These are phyloP conservation scores for Caenorhabditis briggsae DNA, from an alignment of 1,140 invertebrate species.

Conservation along the genomic window DNA sequence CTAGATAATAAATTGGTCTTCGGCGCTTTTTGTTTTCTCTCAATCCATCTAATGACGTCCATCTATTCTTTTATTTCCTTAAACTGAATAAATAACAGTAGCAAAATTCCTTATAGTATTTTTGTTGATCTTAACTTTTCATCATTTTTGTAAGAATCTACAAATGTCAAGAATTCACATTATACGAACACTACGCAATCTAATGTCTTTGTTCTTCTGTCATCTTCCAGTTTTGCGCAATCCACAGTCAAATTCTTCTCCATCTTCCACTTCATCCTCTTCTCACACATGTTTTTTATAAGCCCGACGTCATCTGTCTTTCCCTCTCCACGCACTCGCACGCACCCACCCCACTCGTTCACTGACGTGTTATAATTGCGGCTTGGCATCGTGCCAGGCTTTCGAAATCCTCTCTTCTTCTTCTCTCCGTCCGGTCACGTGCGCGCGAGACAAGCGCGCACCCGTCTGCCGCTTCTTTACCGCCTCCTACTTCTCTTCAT, in stretches of 20 bases:
- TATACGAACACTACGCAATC: not conserved
- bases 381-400: constrained; percentile 55
- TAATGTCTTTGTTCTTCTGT: not conserved
- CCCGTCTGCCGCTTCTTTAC: constrained; percentile 36
- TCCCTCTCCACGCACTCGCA: constrained; percentile 25
- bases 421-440: constrained; percentile 42
- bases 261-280: not conserved
- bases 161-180: not conserved
- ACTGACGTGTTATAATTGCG: constrained; percentile 56
- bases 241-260: constrained; percentile 33
- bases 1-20: constrained; percentile 46
- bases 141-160: not conserved
- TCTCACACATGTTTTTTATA: constrained; percentile 55
- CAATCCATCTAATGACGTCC: constrained; percentile 8
- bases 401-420: constrained; percentile 47
- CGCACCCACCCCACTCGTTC: constrained; percentile 46
- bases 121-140: not conserved
- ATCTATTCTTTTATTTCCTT: not conserved
- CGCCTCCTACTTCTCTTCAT: constrained; percentile 19
- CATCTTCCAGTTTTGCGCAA: constrained; percentile 32
- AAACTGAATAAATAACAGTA: no score
- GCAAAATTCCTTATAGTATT: no score
- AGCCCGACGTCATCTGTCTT: constrained; percentile 51
- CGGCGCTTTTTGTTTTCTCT: constrained; percentile 45
- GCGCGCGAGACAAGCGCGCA: constrained; percentile 50